A percentile compares a stretch with the other conserved stretches of the same genome.
phyloP scores from a whole-genome alignment of 2,113 vertebrate species.

The Genyomyrus donnyi region DNA sequence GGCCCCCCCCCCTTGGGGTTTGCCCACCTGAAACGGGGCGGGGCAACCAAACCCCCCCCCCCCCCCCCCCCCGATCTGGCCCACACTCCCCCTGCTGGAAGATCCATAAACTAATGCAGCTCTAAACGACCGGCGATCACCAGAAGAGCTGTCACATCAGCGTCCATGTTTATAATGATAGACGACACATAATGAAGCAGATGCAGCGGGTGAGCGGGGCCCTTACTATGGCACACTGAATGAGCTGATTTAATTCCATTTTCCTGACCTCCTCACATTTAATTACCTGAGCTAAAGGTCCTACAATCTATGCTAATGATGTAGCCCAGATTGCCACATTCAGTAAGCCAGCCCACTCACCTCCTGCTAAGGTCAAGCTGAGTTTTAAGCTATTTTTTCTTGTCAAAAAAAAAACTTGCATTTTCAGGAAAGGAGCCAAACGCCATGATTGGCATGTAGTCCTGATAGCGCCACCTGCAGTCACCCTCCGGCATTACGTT shows the following conservation, averaged over 20 bases:
- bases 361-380: neutral
- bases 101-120: neutral
- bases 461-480: neutral
- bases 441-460: neutral
- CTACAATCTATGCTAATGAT: neutral
- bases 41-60: no score
- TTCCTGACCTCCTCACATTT: neutral
- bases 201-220: neutral
- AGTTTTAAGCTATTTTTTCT: neutral
- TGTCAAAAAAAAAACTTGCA: neutral
- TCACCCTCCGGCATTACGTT: neutral
- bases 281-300: constrained; percentile 3
- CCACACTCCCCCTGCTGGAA: neutral
- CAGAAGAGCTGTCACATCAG: neutral
- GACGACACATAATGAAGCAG: neutral
- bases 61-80: neutral
- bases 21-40: no score
- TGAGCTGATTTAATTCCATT: neutral
- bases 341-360: neutral
- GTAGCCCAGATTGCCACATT: neutral
- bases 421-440: neutral
- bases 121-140: neutral
- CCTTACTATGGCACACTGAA: neutral
- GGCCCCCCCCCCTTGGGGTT: no score
- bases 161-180: neutral